These are phyloP conservation scores for Scleropages formosus DNA, from an alignment of 2,797 vertebrate species.

Conservation along the genomic window DNA sequence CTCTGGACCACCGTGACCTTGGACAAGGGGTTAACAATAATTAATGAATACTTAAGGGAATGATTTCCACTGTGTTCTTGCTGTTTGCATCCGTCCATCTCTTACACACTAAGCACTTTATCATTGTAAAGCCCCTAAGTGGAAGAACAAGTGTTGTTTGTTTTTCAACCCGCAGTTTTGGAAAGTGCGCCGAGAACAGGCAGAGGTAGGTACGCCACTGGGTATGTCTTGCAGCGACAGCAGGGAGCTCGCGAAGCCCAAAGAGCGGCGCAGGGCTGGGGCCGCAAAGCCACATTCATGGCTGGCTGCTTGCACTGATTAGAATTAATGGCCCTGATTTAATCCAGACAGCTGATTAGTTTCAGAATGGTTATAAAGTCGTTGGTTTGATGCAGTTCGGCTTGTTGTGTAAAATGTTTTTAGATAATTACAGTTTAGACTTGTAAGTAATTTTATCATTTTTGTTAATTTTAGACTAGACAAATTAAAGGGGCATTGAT, in stretches of 20 bases:
- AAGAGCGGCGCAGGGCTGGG: conserved; percentile 47
- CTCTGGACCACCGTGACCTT: too few relatives aligned
- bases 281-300: conserved; percentile 52
- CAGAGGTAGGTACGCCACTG: background rate
- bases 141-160: too few relatives aligned
- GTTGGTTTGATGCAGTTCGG: conserved; percentile 47
- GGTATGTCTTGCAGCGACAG: conserved; percentile 7
- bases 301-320: conserved; percentile 63
- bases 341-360: conserved; percentile 54
- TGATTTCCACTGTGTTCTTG: too few relatives aligned
- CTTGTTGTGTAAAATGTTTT: conserved; percentile 35
- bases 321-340: conserved; percentile 65
- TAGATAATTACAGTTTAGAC: conserved; percentile 14
- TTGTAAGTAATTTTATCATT: conserved; percentile 3
- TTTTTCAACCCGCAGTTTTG: too few relatives aligned
- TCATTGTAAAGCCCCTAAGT: too few relatives aligned
- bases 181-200: background rate
- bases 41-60: too few relatives aligned
- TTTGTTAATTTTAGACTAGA: conserved; percentile 3
- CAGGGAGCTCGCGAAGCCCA: conserved; percentile 53
- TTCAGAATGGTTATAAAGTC: conserved; percentile 61
- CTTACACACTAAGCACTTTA: too few relatives aligned
- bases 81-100: too few relatives aligned
- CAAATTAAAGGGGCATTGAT: conserved; percentile 27
- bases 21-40: too few relatives aligned